Conservation (phyloP, 2,888 invertebrate genomes). For the Lumbricus terrestris region DNA sequence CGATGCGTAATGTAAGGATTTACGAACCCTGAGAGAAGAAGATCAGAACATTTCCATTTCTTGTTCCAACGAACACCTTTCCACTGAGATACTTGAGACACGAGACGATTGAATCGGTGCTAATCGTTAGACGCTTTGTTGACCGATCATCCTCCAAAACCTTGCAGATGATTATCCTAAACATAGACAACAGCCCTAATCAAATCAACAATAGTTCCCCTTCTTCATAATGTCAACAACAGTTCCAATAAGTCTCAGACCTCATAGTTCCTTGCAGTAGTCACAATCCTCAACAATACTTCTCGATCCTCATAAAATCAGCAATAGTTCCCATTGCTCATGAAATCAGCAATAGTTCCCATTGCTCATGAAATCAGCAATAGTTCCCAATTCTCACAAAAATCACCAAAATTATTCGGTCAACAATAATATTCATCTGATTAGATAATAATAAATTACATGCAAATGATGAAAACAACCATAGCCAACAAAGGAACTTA, state of each 20-base stretch:
- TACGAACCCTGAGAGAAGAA: neutral
- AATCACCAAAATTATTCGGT: too few species aligned
- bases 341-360: too few species aligned
- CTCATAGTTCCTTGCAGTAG: too few species aligned
- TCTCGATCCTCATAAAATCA: too few species aligned
- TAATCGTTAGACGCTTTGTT: neutral
- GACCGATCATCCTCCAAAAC: constrained; percentile 32
- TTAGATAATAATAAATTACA: too few species aligned
- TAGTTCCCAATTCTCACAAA: too few species aligned
- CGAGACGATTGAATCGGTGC: constrained; percentile 63
- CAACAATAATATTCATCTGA: constrained; percentile 12
- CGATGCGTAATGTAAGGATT: too few species aligned
- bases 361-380: too few species aligned
- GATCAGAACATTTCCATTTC: constrained; percentile 60
- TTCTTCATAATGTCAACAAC: too few species aligned
- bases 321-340: too few species aligned
- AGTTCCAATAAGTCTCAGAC: too few species aligned
- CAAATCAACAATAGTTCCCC: neutral
- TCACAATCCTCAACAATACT: too few species aligned
- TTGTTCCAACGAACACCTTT: constrained; percentile 81
- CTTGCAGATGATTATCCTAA: constrained; percentile 30
- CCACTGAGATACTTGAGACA: constrained; percentile 82
- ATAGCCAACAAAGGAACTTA: constrained; percentile 15
- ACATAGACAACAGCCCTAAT: constrained; percentile 7
- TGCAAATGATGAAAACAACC: neutral